Evolutionary conservation across 1,140 invertebrate species (phyloP).

Genomic region (Micrasema minimum): DNA sequence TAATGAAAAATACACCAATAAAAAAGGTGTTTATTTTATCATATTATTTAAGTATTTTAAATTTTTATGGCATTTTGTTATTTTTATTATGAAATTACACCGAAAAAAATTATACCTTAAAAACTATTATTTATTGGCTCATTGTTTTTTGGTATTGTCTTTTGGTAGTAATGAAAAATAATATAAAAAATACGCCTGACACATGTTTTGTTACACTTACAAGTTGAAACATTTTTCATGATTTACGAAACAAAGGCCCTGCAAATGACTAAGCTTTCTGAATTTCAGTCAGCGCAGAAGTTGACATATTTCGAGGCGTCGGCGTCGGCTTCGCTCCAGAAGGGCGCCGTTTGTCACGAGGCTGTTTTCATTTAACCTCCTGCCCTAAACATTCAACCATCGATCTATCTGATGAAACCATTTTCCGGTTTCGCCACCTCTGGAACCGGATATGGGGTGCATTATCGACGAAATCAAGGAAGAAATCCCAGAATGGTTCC

Average conservation of each 20-base stretch:
- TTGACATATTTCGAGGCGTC: constrained; percentile 45
- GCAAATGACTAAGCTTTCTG: constrained; percentile 5
- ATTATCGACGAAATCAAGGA: constrained; percentile 1
- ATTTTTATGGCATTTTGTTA: too few relatives aligned
- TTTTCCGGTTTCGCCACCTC: constrained; percentile 4
- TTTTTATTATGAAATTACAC: too few relatives aligned
- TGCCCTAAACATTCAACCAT: constrained; percentile 21
- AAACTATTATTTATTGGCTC: too few relatives aligned
- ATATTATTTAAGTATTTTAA: too few relatives aligned
- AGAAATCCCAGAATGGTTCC: too few relatives aligned
- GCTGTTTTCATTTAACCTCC: constrained; percentile 51
- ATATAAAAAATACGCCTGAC: too few relatives aligned
- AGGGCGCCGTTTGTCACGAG: constrained; percentile 43
- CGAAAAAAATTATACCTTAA: too few relatives aligned
- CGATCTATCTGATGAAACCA: constrained; percentile 31
- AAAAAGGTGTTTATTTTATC: too few relatives aligned
- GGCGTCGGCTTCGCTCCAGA: constrained; percentile 6
- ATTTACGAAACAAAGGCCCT: constrained; percentile 8
- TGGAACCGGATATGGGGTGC: not conserved
- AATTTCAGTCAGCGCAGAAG: constrained; percentile 27
- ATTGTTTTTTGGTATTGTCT: too few relatives aligned
- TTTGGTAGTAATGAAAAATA: too few relatives aligned
- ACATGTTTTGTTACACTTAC: constrained; percentile 1
- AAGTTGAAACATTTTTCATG: constrained; percentile 30
- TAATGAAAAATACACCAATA: too few relatives aligned